These are phyloP conservation scores for Alentia gelatinosa DNA, from an alignment of 2,888 invertebrate genomes.

Conservation along the genomic window DNA sequence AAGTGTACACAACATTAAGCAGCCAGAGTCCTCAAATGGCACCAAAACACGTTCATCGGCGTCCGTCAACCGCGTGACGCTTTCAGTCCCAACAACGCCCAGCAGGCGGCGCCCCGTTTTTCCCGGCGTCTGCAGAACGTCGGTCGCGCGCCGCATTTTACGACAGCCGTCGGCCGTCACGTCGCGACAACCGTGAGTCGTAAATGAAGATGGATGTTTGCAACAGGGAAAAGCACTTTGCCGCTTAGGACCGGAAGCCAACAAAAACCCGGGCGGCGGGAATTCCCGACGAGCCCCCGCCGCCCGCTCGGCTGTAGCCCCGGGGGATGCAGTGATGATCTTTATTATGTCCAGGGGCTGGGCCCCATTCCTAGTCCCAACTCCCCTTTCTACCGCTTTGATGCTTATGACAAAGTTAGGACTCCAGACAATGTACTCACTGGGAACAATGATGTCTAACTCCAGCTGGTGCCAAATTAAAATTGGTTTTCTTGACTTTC, in stretches of 20 bases:
- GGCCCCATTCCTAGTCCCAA: background rate
- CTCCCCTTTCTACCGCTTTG: background rate
- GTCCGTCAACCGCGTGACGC: background rate
- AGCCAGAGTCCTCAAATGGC: background rate
- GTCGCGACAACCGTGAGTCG: slow-evolving; percentile 43
- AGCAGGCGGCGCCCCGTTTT: slow-evolving; percentile 12
- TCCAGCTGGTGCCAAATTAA: slow-evolving; percentile 28
- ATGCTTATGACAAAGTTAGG: slow-evolving; percentile 12
- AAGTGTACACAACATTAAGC: slow-evolving; percentile 8
- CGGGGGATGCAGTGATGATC: background rate
- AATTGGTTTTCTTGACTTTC: background rate
- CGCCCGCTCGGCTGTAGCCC: slow-evolving; percentile 1
- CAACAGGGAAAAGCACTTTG: slow-evolving; percentile 45
- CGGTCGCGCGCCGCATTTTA: background rate
- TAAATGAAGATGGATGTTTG: slow-evolving; percentile 45
- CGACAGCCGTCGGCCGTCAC: slow-evolving; percentile 46
- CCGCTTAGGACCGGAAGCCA: slow-evolving; percentile 27
- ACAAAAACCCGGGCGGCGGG: background rate
- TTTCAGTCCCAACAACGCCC: background rate
- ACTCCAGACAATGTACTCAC: background rate
- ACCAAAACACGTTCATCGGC: background rate
- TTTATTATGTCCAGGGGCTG: slow-evolving; percentile 15
- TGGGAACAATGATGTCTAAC: background rate
- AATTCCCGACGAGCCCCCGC: background rate
- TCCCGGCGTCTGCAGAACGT: background rate